Percentiles rank a stretch among this genome's conserved stretches.
phyloP scores from a whole-genome alignment of 30 jellyfish, hydroid and myxozoan species.

The Hydractinia echinata region DNA sequence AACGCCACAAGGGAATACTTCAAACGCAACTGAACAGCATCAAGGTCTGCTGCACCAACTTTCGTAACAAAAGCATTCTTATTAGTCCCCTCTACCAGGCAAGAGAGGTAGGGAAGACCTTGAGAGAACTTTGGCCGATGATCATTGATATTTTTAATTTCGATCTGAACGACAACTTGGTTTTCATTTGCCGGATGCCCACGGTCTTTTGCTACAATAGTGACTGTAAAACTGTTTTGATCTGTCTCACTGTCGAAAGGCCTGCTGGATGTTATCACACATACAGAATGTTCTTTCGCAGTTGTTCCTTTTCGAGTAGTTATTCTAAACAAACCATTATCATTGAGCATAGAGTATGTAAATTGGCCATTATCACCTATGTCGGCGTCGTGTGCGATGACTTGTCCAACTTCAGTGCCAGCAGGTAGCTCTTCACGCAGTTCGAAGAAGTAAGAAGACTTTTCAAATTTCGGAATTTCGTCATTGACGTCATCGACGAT shows the following conservation, averaged over 20 bases:
- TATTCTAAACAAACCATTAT: constrained; percentile 45
- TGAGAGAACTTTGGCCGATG: constrained; percentile 73
- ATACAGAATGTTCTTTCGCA: not conserved
- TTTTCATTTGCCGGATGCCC: constrained; percentile 62
- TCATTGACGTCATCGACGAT: constrained; percentile 83
- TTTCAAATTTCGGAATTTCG: constrained; percentile 65
- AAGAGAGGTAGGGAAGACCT: constrained; percentile 58
- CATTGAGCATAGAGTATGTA: constrained; percentile 48
- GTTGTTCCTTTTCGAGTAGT: constrained; percentile 30
- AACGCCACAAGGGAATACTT: constrained; percentile 50
- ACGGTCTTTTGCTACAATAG: constrained; percentile 75
- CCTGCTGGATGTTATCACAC: constrained; percentile 58
- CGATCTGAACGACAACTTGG: constrained; percentile 41
- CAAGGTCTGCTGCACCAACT: constrained; percentile 82
- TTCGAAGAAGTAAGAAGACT: constrained; percentile 28
- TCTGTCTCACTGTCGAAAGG: constrained; percentile 75
- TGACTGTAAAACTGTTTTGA: constrained; percentile 27
- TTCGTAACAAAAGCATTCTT: constrained; percentile 36
- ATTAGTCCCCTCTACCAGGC: constrained; percentile 39
- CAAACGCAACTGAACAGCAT: constrained; percentile 41
- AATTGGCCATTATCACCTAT: constrained; percentile 74
- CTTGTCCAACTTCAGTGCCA: constrained; percentile 66
- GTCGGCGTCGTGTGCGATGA: constrained; percentile 71
- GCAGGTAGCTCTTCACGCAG: constrained; percentile 83
- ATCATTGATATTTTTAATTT: constrained; percentile 70